Conservation (phyloP, 1,140 invertebrate genomes). For the Drosophila lowei region DNA sequence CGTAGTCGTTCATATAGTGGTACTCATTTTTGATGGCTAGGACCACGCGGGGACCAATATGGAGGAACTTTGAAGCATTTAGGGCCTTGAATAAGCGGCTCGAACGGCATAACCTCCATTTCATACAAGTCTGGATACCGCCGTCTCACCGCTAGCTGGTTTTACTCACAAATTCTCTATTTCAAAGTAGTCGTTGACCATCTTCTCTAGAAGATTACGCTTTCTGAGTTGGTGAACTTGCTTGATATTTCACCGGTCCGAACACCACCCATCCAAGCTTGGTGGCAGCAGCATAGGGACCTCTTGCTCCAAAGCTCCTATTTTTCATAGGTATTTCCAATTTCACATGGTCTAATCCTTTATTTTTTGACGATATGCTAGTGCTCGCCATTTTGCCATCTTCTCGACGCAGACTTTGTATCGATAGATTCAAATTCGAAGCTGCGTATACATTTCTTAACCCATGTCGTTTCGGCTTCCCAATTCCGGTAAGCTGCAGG, state of each 20-base stretch:
- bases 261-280: neutral
- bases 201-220: neutral
- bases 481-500: neutral
- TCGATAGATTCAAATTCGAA: neutral
- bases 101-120: no score
- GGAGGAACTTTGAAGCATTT: no score
- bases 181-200: slow-evolving; percentile 11
- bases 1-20: no score
- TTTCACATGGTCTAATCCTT: slow-evolving; percentile 8
- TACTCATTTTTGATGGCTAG: no score
- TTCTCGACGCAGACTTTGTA: neutral
- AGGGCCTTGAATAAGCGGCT: no score
- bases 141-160: neutral
- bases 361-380: neutral
- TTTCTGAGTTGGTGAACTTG: no score
- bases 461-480: neutral
- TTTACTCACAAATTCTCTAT: slow-evolving; percentile 14
- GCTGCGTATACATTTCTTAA: neutral
- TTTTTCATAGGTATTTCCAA: neutral
- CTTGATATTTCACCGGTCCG: neutral
- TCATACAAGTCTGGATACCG: no score
- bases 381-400: no score
- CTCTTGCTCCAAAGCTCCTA: neutral
- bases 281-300: slow-evolving; percentile 2
- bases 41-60: no score